Evolutionary conservation across 2,888 invertebrate genomes (phyloP), one percentile per base, ranked within the genome.

Genomic region (Coenonympha glycerion): DNA sequence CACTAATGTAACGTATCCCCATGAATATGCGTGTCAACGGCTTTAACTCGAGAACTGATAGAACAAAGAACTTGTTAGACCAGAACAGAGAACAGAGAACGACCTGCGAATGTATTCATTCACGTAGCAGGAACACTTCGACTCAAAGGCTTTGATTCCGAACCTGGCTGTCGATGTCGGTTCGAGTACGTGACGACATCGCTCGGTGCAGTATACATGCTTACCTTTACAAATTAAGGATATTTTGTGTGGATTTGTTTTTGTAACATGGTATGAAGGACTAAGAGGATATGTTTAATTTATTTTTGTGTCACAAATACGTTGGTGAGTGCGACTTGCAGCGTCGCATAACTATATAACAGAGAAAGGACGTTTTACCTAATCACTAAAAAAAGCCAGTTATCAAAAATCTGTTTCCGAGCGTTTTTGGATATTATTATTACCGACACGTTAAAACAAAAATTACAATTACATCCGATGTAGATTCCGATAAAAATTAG

Each of bases 71-170:
- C 37, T 40, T 42, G 41, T 31, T 33, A 44, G 36, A 48, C 37
- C 18, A 44, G 46, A 15, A 42, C 28, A 21, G 24, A 21, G 65
- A 66, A 68, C 28, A 18, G 24, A 21, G 65, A 66, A 68, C 66
- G 66, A 64, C 61, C 59, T 64, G 60, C 56, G 62, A 68, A 65
- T 70, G 63, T 69, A 71, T 73, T 71, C 69, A 68, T 65, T 66
- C 68, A 60, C 59, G 63, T 57, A 61, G 2, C 63, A 56, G 59
- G 30, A 26, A 24, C 16, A 13, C 26, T 6, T 41, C 26, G 8
- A 16, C 39, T 39, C 39, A 39, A 39, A 39, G 39, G 24, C 39
- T 39, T 39, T 24, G 24, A 39, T 24, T 39, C 22, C 15, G 9
- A 39, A 24, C 24, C 13, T 15, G 24, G 15, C 22, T 24, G 39